phyloP scores from a whole-genome alignment of 2,888 invertebrate genomes.

The Spilosoma lubricipeda region DNA sequence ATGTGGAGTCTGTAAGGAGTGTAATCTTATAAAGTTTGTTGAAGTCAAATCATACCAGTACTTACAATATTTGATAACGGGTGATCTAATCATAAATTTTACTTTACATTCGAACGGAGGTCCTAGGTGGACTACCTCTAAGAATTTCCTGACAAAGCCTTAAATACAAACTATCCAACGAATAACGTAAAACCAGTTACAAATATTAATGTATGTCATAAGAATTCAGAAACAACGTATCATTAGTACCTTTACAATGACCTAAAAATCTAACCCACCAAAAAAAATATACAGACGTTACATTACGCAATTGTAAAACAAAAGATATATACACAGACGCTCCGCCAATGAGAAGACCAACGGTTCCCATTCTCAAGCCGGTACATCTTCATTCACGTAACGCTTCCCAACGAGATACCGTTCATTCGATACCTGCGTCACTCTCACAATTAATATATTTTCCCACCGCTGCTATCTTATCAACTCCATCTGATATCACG shows the following conservation, averaged over 20 bases:
- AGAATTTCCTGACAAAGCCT: neutral
- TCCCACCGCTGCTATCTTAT: constrained; percentile 72
- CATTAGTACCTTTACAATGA: neutral
- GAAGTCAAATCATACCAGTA: neutral
- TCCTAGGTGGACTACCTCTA: neutral
- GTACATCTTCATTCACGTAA: constrained; percentile 23
- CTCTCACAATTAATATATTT: constrained; percentile 45
- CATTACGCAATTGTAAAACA: neutral
- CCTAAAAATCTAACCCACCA: neutral
- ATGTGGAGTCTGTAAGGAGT: neutral
- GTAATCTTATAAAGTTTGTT: neutral
- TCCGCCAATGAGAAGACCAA: constrained; percentile 3
- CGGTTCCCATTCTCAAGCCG: constrained; percentile 22
- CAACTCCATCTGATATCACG: constrained; percentile 65
- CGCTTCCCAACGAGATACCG: constrained; percentile 37
- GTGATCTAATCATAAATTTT: too few species aligned
- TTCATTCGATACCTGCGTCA: constrained; percentile 42
- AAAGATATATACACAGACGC: neutral
- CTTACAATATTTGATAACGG: too few species aligned
- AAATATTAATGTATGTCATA: neutral
- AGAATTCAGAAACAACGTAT: neutral
- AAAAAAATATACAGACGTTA: neutral
- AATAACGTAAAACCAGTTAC: neutral
- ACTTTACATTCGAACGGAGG: too few species aligned
- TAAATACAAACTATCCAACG: neutral